Percentiles rank a stretch among this genome's conserved stretches.
Conservation (phyloP, 1,140 invertebrate genomes). For the Hestina assimilis region DNA sequence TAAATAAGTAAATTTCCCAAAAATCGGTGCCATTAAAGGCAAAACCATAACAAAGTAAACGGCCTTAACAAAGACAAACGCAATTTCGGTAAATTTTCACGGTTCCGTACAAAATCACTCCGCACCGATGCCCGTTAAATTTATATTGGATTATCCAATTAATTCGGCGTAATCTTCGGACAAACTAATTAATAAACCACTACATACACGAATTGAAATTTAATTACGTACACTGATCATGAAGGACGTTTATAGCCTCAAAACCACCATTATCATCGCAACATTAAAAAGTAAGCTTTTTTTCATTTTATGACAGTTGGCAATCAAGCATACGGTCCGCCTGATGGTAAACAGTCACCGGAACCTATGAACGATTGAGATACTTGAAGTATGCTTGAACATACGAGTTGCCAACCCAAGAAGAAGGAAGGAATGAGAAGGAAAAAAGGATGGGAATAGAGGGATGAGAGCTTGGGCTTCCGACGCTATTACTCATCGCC, state of each 20-base stretch:
- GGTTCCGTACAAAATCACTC: slow-evolving; percentile 37
- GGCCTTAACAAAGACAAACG: slow-evolving; percentile 18
- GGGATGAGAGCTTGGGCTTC: too few relatives aligned
- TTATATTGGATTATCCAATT: slow-evolving; percentile 68
- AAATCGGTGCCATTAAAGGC: background rate
- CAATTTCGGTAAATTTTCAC: slow-evolving; percentile 29
- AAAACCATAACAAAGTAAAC: slow-evolving; percentile 9
- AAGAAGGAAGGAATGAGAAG: too few relatives aligned
- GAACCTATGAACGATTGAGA: too few relatives aligned
- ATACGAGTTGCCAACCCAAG: too few relatives aligned
- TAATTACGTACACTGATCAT: slow-evolving; percentile 48
- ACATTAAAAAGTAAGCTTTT: too few relatives aligned
- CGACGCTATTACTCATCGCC: too few relatives aligned
- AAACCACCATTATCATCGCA: too few relatives aligned
- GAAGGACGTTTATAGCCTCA: slow-evolving; percentile 24
- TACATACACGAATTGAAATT: slow-evolving; percentile 59
- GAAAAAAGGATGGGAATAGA: too few relatives aligned
- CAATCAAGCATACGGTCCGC: too few relatives aligned
- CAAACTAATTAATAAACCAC: slow-evolving; percentile 60
- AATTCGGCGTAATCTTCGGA: slow-evolving; percentile 56
- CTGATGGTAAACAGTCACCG: too few relatives aligned
- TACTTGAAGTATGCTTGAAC: too few relatives aligned
- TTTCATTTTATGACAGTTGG: too few relatives aligned
- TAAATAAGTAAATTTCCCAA: background rate
- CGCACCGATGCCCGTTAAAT: slow-evolving; percentile 42